Conservation (phyloP, 1,140 invertebrate genomes). For the Acyrthosiphon pisum region DNA sequence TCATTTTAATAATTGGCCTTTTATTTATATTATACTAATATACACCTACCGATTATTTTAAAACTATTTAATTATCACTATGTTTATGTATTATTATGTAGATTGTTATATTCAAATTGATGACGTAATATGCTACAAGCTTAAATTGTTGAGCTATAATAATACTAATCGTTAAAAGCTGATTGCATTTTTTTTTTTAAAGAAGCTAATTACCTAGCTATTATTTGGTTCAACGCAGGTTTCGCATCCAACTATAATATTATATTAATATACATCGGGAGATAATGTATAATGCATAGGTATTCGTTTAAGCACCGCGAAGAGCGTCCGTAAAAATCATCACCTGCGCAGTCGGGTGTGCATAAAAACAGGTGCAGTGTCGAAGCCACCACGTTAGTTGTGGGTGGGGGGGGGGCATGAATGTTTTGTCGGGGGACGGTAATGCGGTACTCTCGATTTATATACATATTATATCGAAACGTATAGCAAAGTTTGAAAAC, state of each 20-base stretch:
- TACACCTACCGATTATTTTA: no score
- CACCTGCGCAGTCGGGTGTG: background rate
- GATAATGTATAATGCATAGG: background rate
- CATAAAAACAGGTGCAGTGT: background rate
- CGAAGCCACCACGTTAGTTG: background rate
- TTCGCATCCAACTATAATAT: background rate
- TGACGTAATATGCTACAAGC: no score
- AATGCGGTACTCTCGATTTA: background rate
- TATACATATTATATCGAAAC: background rate
- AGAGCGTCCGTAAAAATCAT: background rate
- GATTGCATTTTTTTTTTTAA: no score
- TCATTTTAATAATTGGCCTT: no score
- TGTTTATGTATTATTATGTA: no score
- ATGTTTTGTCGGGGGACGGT: background rate
- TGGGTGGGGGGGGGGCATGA: background rate
- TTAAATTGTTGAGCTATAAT: background rate
- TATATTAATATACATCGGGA: no score
- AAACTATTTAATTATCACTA: no score
- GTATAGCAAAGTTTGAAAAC: constrained; percentile 8
- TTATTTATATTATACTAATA: no score
- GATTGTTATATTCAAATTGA: no score
- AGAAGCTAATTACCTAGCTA: background rate
- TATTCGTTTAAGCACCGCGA: background rate
- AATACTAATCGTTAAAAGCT: background rate
- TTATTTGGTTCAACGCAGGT: background rate